Evolutionary conservation across 2,113 vertebrate genomes (phyloP).

Genomic region (Atherinomorus stipes): DNA sequence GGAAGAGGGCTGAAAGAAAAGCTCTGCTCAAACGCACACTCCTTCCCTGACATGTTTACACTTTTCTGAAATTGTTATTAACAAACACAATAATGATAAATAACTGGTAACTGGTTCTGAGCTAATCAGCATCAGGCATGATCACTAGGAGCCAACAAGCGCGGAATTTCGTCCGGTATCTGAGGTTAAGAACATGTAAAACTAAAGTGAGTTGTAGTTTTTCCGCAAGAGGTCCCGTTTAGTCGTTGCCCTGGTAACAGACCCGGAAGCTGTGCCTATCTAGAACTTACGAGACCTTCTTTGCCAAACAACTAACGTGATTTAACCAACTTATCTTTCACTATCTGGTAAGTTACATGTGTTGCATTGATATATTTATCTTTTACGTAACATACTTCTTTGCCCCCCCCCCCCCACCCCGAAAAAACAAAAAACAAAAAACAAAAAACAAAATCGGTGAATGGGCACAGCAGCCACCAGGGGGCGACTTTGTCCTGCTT

Average conservation of each 20-base stretch:
- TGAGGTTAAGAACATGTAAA: background rate
- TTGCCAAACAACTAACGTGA: background rate
- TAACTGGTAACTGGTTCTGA: background rate
- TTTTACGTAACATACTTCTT: no score
- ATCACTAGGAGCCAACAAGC: conserved; percentile 29
- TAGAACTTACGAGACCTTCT: background rate
- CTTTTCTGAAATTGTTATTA: no score
- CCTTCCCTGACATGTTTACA: conserved; percentile 57
- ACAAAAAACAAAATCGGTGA: background rate
- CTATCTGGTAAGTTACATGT: no score
- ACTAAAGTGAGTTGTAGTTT: background rate
- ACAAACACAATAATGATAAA: background rate
- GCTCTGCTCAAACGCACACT: conserved; percentile 32
- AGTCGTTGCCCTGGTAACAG: conserved; percentile 60
- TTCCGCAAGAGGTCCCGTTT: background rate
- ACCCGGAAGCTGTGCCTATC: background rate
- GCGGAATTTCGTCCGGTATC: background rate
- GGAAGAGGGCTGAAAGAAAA: conserved; percentile 67
- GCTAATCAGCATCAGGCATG: conserved; percentile 30
- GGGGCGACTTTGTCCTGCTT: conserved; percentile 5
- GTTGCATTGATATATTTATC: background rate
- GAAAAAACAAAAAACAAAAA: no score
- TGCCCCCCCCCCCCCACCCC: no score
- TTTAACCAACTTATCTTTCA: no score
- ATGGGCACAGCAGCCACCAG: conserved; percentile 24